Evolutionary conservation across 2,797 vertebrate genomes (phyloP), one percentile per base, ranked within the genome.

Genomic region (Atherinosoma microstoma): DNA sequence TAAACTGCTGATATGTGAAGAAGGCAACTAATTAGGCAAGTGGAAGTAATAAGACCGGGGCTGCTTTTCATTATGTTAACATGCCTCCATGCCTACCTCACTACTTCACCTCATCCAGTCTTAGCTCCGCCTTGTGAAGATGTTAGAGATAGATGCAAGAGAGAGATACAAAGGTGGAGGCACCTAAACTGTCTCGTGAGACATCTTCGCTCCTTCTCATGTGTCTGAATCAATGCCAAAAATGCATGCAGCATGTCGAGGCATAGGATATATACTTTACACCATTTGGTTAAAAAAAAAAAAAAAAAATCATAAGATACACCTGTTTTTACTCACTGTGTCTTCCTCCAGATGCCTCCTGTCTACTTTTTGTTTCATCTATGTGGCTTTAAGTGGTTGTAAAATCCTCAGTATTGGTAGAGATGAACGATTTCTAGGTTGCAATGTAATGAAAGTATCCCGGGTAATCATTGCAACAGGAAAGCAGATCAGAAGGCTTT

Each of bases 1-100:
- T 34, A 45, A 63, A 62, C 66, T 64, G 53, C 47, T 64, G 51
- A 54, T 73, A 35, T 58, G 63, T 20, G 27, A 53, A 45, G n/a
- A 60, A 42, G 35, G 29, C 22, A 70, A 22, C 53, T 70, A 69
- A 65, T 54, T 51, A 75, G 62, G 49, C 13, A 32, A 58, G 32
- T 64, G 53, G 42, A 53, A 47, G 54, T 22, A 30, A 45, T 58
- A 12, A 47, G 60, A 42, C 40, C 24, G 11, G 35, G 9, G 16
- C 36, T 49, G 34, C 20, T 53, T 59, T 66, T 66, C 56, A 65
- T 51, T 53, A 66, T 8, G 20, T 35, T 34, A 49, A 58, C 32
- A 18, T 49, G 47, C 7, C 9, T 65, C 20, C 24, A 20, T n/a
- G 29, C 9, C 35, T 57, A 64, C 16, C 29, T 24, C 40, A 22